Conservation (phyloP, 2,113 vertebrate species). For the Laticauda colubrina region DNA sequence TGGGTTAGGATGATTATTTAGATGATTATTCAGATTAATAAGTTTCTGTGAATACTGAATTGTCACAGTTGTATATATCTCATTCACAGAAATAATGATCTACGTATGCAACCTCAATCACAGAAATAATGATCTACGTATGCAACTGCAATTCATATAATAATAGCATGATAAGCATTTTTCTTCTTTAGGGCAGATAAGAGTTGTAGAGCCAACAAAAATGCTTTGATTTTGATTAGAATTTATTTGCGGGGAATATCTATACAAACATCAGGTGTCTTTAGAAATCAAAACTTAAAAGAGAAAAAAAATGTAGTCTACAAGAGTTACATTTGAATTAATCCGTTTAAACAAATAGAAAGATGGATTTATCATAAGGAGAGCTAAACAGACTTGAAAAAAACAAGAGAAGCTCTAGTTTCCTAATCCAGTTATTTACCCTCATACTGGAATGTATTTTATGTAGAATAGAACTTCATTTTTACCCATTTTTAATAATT, state of each 20-base stretch:
- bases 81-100: conserved; percentile 40
- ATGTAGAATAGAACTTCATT: neutral
- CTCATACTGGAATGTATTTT: neutral
- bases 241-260: neutral
- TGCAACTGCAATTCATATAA: conserved; percentile 58
- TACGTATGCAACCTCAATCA: neutral
- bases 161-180: conserved; percentile 33
- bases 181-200: conserved; percentile 28
- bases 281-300: conserved; percentile 25
- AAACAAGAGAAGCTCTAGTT: neutral
- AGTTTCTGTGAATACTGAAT: conserved; percentile 47
- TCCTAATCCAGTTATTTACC: neutral
- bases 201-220: conserved; percentile 40
- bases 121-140: conserved; percentile 35
- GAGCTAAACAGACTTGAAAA: neutral
- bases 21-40: conserved; percentile 31
- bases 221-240: neutral
- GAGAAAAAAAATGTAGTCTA: conserved; percentile 40
- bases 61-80: conserved; percentile 47
- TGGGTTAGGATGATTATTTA: neutral
- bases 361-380: neutral
- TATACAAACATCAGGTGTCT: neutral
- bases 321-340: neutral
- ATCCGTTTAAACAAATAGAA: neutral
- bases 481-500: neutral